These are phyloP conservation scores for Phataginus tricuspis DNA, from an alignment of 2,797 vertebrate genomes.

Conservation along the genomic window DNA sequence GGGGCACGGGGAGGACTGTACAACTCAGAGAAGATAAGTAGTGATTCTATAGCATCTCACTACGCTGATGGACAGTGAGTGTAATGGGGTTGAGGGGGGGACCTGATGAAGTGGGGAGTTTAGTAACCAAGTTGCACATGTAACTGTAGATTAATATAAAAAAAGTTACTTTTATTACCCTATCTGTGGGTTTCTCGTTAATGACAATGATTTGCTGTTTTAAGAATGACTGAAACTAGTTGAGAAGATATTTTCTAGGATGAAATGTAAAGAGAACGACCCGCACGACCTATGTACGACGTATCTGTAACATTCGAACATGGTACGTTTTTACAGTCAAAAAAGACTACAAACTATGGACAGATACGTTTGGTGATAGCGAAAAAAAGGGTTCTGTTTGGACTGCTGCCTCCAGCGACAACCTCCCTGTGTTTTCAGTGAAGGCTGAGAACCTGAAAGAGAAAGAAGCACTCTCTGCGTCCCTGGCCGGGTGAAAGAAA, in stretches of 20 bases:
- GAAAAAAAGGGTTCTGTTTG: neutral
- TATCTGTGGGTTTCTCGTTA: neutral
- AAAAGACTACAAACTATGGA: neutral
- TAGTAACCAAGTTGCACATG: no score
- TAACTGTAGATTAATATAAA: no score
- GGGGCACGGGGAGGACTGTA: no score
- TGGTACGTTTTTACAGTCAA: neutral
- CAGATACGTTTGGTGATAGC: neutral
- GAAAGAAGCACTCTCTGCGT: neutral
- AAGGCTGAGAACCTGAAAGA: neutral
- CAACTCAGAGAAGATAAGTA: no score
- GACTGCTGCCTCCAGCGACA: neutral
- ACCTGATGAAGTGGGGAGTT: no score
- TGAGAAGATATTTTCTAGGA: neutral
- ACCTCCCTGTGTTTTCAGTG: neutral
- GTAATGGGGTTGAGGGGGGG: no score
- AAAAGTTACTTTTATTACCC: neutral
- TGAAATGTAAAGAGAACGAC: neutral
- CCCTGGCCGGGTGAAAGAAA: neutral
- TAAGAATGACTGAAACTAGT: neutral
- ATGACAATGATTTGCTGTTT: neutral
- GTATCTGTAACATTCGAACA: neutral
- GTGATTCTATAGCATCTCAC: no score
- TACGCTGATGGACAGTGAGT: no score
- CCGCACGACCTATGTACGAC: fast-evolving